Evolutionary conservation across 2,888 invertebrate genomes (phyloP).

Genomic region (Leptothorax acervorum): DNA sequence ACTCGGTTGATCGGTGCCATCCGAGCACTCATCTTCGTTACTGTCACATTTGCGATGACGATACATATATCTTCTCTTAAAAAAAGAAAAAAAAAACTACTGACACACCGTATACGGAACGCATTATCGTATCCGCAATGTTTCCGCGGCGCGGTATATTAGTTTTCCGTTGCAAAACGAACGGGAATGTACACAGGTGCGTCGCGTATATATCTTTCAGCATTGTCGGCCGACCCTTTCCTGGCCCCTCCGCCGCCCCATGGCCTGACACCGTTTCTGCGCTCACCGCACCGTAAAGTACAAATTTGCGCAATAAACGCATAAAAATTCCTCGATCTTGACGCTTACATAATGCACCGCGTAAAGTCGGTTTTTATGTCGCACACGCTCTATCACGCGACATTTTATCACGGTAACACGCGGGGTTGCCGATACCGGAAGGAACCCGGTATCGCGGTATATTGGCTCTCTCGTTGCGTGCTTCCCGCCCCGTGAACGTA

Average conservation of each 20-base stretch:
- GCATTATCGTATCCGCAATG: constrained; percentile 54
- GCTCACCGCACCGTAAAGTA: constrained; percentile 51
- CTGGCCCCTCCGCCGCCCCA: constrained; percentile 51
- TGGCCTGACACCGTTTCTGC: constrained; percentile 62
- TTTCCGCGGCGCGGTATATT: constrained; percentile 53
- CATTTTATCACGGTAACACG: neutral
- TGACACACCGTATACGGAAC: constrained; percentile 33
- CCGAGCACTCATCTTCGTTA: neutral
- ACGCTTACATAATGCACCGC: constrained; percentile 56
- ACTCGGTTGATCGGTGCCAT: neutral
- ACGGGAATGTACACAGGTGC: constrained; percentile 68
- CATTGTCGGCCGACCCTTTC: constrained; percentile 60
- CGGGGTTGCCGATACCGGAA: neutral
- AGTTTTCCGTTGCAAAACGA: constrained; percentile 63
- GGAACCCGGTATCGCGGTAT: neutral
- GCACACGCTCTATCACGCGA: constrained; percentile 9
- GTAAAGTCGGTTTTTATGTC: constrained; percentile 51
- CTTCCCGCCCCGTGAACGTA: neutral
- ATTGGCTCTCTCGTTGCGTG: neutral
- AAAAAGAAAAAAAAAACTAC: neutral
- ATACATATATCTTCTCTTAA: neutral
- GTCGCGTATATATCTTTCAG: constrained; percentile 60
- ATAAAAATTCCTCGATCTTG: constrained; percentile 65
- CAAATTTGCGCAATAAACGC: constrained; percentile 54
- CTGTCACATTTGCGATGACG: neutral